Conservation (phyloP, 53 echinoderm and acorn worm species). For the Patiria pectinifera region DNA sequence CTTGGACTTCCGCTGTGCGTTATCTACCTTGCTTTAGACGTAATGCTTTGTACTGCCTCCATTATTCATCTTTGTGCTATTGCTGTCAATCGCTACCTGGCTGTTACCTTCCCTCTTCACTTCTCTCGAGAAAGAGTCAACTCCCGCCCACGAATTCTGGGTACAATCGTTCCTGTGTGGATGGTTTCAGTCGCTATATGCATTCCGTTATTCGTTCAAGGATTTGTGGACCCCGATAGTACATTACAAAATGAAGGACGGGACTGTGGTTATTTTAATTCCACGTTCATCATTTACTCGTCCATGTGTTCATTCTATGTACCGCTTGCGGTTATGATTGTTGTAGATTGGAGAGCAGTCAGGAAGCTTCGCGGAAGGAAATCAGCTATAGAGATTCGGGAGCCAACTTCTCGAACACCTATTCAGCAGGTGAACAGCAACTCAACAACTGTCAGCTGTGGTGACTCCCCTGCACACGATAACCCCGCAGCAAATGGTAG, state of each 20-base stretch:
- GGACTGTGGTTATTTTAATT: slow-evolving; percentile 93
- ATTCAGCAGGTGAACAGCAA: slow-evolving; percentile 69
- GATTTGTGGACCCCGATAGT: slow-evolving; percentile 85
- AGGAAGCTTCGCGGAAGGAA: slow-evolving; percentile 90
- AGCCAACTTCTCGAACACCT: slow-evolving; percentile 55
- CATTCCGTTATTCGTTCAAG: slow-evolving; percentile 84
- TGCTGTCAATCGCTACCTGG: slow-evolving; percentile 98
- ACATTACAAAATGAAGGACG: slow-evolving; percentile 84
- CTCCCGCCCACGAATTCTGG: slow-evolving; percentile 91
- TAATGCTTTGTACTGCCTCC: slow-evolving; percentile 97
- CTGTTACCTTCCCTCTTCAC: slow-evolving; percentile 96
- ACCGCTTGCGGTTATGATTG: slow-evolving; percentile 94
- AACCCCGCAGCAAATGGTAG: slow-evolving; percentile 45
- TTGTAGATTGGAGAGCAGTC: slow-evolving; percentile 96
- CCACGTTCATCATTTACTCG: slow-evolving; percentile 95
- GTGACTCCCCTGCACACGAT: slow-evolving; percentile 54
- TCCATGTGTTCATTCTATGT: slow-evolving; percentile 99
- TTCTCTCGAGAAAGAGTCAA: slow-evolving; percentile 94
- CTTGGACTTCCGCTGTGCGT: slow-evolving; percentile 91
- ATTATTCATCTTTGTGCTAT: slow-evolving; percentile 98
- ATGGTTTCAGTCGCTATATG: slow-evolving; percentile 88
- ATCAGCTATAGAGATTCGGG: slow-evolving; percentile 40
- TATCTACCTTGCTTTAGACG: slow-evolving; percentile 93
- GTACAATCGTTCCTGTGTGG: slow-evolving; percentile 98
- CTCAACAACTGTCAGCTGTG: slow-evolving; percentile 48